Conservation (phyloP, 2,113 vertebrate species). For the Siniperca knerii region DNA sequence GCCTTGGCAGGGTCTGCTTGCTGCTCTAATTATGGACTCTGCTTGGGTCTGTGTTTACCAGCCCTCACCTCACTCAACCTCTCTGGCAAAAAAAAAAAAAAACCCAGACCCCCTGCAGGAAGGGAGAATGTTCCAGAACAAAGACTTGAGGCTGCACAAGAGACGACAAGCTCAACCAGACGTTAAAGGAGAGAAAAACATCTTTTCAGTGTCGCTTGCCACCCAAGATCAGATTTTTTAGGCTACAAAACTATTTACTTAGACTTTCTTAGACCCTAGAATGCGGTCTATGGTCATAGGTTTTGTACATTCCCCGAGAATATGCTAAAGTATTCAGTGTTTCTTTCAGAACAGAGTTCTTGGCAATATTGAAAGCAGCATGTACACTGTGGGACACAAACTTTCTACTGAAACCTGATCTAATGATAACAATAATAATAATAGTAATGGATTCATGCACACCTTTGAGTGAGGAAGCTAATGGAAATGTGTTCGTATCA, state of each 20-base stretch:
- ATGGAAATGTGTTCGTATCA: not conserved
- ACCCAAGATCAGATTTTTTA: not conserved
- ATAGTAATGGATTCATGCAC: not conserved
- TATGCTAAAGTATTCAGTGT: not conserved
- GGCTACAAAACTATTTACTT: not conserved
- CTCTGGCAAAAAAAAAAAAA: conserved; percentile 4
- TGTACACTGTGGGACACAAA: not conserved
- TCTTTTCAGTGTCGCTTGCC: not conserved
- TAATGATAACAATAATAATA: not conserved
- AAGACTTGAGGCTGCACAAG: conserved; percentile 42
- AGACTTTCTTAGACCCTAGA: not conserved
- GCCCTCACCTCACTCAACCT: conserved; percentile 57
- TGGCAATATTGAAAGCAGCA: not conserved
- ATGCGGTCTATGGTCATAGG: not conserved
- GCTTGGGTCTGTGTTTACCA: conserved; percentile 68
- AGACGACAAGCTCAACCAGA: conserved; percentile 25
- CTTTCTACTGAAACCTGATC: not conserved
- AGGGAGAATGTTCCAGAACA: conserved; percentile 58
- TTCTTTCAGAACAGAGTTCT: not conserved
- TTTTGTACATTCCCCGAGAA: not conserved
- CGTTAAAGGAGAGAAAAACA: conserved; percentile 35
- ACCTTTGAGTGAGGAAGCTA: not conserved
- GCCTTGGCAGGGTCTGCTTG: conserved; percentile 49
- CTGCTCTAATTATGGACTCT: conserved; percentile 70
- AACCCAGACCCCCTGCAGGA: conserved; percentile 50